Percentiles rank a stretch among this genome's conserved stretches.
These are phyloP conservation scores for Palythoa grandis DNA, from an alignment of 92 coral and sea anemone species.

Conservation along the genomic window DNA sequence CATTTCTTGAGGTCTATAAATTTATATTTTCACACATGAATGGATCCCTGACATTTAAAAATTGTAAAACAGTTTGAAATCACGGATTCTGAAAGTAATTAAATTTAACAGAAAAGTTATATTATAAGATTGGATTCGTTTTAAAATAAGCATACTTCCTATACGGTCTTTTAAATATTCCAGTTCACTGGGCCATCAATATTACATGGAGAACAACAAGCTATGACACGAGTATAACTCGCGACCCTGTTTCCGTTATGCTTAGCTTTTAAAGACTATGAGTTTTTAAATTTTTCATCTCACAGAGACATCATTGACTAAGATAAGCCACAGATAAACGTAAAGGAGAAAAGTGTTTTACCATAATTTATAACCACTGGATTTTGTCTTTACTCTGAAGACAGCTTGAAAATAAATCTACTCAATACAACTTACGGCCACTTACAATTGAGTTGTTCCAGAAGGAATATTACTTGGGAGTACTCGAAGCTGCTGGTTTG, in stretches of 20 bases:
- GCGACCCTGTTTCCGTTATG: conserved; percentile 1
- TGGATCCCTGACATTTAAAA: background rate
- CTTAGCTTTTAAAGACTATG: background rate
- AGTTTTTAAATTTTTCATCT: conserved; percentile 12
- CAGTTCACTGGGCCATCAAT: background rate
- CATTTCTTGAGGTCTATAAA: background rate
- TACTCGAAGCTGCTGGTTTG: conserved; percentile 28
- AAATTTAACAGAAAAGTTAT: background rate
- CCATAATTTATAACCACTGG: background rate
- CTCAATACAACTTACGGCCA: conserved; percentile 3
- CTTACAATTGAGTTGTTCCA: conserved; percentile 33
- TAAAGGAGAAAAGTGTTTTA: background rate
- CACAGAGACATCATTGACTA: background rate
- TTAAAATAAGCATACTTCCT: background rate
- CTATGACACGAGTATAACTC: background rate
- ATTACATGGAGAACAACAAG: background rate
- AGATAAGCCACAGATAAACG: background rate
- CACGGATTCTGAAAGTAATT: background rate
- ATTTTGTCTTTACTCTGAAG: background rate
- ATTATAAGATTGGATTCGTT: background rate
- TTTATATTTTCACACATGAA: background rate
- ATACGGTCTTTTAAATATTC: background rate
- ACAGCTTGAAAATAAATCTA: background rate
- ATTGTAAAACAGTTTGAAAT: background rate
- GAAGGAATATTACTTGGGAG: conserved; percentile 24